Base-by-base conservation (phyloP, 2,888 invertebrate genomes). In the Tyria jacobaeae region DNA sequence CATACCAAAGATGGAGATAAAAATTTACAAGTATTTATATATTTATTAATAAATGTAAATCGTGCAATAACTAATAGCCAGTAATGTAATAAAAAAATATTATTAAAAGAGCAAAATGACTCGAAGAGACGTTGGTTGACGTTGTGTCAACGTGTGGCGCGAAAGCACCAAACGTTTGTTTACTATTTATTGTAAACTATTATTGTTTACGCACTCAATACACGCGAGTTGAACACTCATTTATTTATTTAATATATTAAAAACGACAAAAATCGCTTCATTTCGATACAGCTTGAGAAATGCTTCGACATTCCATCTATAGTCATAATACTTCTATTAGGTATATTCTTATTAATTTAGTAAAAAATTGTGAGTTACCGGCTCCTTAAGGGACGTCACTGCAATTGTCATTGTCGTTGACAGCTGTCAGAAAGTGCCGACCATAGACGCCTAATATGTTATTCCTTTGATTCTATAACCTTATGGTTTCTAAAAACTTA, bases 11-110 rank as follows among this genome's bases (percentile, higher is more conserved):
- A 92, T 90, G 91, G 84, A 91, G 87, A 92, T 87, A 86, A 89
- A 92, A 92, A 92, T 92, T 92, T 93, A 92, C 92, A 94, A 94
- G 91, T 94, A 94, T 92, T 93, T 93, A 93, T 94, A 92, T 93
- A 93, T 94, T 92, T 93, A 94, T 93, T 92, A 31, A 89, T 92
- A 91, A 92, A 92, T 92, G 89, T 93, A 94, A 94, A 94, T 92
- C 89, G 94, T 94, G 94, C 94, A 94, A 94, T 94, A 94, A 94
- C 87, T 92, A 90, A 94, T 94, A 94, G 93, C 82, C 90, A 86
- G 89, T 93, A 93, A 94, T 91, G 91, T 91, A 92, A 89, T 89
- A 85, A 90, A 91, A 89, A 64, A 73, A 67, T 90, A 92, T 89
- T 90, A 89, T 31, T 31, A 31, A 31, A 31, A 73, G 56, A 88